These are phyloP conservation scores for Gasterosteus aculeatus DNA, from an alignment of 2,113 vertebrate genomes.

Conservation along the genomic window DNA sequence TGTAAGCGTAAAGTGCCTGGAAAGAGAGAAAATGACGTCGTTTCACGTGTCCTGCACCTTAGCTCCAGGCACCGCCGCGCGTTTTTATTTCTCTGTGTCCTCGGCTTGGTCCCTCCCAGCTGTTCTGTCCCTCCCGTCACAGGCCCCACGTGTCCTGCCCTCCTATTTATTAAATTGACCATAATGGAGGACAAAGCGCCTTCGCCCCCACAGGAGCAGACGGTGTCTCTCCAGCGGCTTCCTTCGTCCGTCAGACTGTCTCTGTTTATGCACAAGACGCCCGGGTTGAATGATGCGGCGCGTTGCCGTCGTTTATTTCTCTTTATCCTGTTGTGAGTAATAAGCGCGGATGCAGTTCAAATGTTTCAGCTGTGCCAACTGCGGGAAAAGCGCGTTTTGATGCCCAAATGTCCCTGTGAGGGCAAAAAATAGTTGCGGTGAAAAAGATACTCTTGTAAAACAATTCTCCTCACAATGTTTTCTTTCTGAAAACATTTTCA, in stretches of 20 bases:
- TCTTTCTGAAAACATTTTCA: not conserved
- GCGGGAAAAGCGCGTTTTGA: not conserved
- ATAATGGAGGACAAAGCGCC: not conserved
- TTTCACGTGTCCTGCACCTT: conserved; percentile 57
- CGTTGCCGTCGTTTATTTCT: conserved; percentile 19
- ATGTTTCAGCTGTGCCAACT: conserved; percentile 23
- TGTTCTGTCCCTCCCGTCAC: not conserved
- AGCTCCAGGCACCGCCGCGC: conserved; percentile 38
- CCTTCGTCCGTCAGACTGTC: conserved; percentile 49
- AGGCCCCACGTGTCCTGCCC: conserved; percentile 32
- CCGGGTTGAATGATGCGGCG: conserved; percentile 48
- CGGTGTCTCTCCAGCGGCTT: conserved; percentile 25
- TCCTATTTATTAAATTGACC: conserved; percentile 54
- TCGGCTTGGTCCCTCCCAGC: conserved; percentile 6
- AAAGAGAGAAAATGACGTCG: conserved; percentile 15
- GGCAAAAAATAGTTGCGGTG: not conserved
- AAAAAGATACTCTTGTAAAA: not conserved
- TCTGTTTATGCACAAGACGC: conserved; percentile 44
- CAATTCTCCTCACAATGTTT: not conserved
- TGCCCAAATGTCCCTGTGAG: not conserved
- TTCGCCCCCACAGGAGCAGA: too few relatives aligned
- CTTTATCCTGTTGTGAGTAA: conserved; percentile 33
- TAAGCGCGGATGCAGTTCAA: conserved; percentile 6
- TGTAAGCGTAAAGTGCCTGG: conserved; percentile 27
- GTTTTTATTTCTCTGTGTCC: conserved; percentile 18